Percentiles rank a stretch among this genome's conserved stretches.
Evolutionary conservation across 2,888 invertebrate species (phyloP).

Genomic region (Oligia fasciuncula): DNA sequence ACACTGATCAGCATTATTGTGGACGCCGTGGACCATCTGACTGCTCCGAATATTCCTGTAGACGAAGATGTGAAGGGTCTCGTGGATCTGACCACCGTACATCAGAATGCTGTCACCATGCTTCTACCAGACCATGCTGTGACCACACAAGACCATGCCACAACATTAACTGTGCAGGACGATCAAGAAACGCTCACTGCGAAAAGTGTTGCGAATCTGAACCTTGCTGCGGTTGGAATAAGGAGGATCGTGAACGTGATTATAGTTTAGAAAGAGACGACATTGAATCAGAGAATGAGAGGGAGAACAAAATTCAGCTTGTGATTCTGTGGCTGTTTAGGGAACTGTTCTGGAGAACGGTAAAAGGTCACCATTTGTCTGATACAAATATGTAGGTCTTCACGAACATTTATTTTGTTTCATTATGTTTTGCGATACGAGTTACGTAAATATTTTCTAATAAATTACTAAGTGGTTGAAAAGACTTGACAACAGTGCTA

Average conservation of each 20-base stretch:
- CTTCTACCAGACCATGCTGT: background rate
- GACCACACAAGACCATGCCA: background rate
- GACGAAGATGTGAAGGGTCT: background rate
- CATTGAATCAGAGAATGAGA: conserved; percentile 1
- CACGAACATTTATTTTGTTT: background rate
- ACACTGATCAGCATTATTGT: conserved; percentile 2
- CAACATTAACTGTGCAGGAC: background rate
- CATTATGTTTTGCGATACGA: background rate
- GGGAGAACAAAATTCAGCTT: conserved; percentile 14
- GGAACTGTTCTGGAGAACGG: conserved; percentile 17
- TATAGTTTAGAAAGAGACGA: background rate
- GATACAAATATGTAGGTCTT: conserved; percentile 23
- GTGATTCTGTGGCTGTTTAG: conserved; percentile 31
- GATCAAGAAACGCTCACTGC: background rate
- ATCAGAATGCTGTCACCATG: conserved; percentile 4
- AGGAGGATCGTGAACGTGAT: background rate
- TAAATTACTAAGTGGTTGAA: background rate
- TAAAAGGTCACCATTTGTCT: conserved; percentile 6
- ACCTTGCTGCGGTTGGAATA: conserved; percentile 7
- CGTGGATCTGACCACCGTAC: background rate
- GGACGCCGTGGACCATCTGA: background rate
- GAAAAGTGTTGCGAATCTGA: conserved; percentile 1
- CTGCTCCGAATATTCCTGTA: background rate
- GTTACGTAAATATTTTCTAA: background rate
- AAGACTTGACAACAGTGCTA: background rate